These are phyloP conservation scores for Rhabdomys dilectus DNA, from an alignment of 2,113 vertebrate genomes.

Conservation along the genomic window DNA sequence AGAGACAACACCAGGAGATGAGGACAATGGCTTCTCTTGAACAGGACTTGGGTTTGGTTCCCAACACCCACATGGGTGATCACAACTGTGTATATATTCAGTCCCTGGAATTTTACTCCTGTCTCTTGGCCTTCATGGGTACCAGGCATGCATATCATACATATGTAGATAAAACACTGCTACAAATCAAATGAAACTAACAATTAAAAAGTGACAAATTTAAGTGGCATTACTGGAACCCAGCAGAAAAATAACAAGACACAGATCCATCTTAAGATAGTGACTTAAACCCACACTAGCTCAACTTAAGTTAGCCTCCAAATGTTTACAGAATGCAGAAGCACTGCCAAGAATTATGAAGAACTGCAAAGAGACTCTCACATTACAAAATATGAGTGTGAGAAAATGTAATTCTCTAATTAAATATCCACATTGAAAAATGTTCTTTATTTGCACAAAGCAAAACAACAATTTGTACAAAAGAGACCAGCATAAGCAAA, in stretches of 20 bases:
- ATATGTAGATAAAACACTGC: neutral
- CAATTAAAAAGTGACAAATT: neutral
- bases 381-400: neutral
- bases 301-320: neutral
- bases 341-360: neutral
- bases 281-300: neutral
- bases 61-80: neutral
- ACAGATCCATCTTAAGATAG: neutral
- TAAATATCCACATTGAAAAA: neutral
- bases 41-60: neutral
- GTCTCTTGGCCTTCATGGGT: no score
- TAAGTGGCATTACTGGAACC: neutral
- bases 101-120: no score
- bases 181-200: neutral
- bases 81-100: neutral
- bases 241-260: neutral
- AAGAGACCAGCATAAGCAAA: neutral
- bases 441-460: neutral
- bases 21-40: neutral
- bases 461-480: neutral
- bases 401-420: neutral
- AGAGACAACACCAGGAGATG: neutral
- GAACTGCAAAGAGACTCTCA: neutral
- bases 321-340: neutral
- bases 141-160: neutral